These are phyloP conservation scores for Eulimnadia texana DNA, from an alignment of 1,140 invertebrate species.

Conservation along the genomic window DNA sequence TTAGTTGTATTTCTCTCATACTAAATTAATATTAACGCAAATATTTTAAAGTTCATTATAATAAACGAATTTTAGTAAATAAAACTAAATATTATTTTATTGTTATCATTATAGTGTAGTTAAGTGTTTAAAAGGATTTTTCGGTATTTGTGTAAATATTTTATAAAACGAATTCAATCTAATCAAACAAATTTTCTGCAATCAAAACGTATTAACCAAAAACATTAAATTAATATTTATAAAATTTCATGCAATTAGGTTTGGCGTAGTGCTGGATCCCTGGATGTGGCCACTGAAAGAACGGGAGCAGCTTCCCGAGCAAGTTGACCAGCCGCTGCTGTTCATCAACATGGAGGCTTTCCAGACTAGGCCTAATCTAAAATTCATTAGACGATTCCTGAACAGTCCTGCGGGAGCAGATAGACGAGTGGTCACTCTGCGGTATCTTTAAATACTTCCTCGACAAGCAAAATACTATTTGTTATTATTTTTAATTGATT, in stretches of 20 bases:
- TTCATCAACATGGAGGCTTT: slow-evolving; percentile 51
- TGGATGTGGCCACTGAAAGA: slow-evolving; percentile 53
- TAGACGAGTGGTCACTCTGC: slow-evolving; percentile 21
- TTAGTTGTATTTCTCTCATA: too few relatives aligned
- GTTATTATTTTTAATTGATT: background rate
- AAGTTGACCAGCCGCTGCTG: slow-evolving; percentile 39
- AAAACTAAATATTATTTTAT: too few relatives aligned
- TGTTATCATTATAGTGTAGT: too few relatives aligned
- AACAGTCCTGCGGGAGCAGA: slow-evolving; percentile 17
- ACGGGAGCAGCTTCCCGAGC: slow-evolving; percentile 31
- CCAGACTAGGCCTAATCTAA: slow-evolving; percentile 42
- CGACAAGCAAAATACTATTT: background rate
- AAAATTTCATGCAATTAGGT: slow-evolving; percentile 24
- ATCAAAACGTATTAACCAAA: background rate
- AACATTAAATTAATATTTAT: background rate
- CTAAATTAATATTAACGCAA: too few relatives aligned
- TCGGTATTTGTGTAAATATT: too few relatives aligned
- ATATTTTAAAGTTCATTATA: too few relatives aligned
- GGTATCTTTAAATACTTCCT: slow-evolving; percentile 15
- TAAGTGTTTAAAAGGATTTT: too few relatives aligned
- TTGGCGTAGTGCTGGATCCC: slow-evolving; percentile 43
- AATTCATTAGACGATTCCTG: slow-evolving; percentile 35
- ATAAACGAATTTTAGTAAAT: too few relatives aligned
- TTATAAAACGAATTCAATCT: too few relatives aligned
- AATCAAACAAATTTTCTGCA: too few relatives aligned